phyloP scores from a whole-genome alignment of 2,797 vertebrate species.

The Malacoraja senta region DNA sequence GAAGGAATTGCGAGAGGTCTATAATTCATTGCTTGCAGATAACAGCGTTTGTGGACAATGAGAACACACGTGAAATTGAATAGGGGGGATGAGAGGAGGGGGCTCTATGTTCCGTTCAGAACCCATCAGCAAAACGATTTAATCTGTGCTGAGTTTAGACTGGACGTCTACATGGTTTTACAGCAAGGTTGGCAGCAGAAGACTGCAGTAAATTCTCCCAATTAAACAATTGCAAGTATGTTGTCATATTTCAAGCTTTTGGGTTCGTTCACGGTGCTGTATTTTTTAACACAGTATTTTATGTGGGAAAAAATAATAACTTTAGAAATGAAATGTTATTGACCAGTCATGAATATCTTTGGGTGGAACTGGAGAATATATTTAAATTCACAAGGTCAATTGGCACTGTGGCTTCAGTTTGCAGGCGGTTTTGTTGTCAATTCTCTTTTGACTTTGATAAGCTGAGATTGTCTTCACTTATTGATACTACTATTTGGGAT shows the following conservation, averaged over 20 bases:
- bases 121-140: neutral
- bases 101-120: neutral
- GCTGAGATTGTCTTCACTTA: neutral
- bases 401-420: neutral
- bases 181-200: neutral
- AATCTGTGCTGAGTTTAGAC: neutral
- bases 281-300: neutral
- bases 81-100: neutral
- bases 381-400: neutral
- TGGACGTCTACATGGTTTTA: neutral
- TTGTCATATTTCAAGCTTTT: too few species aligned
- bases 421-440: too few species aligned
- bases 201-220: neutral
- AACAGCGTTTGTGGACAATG: neutral
- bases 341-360: neutral
- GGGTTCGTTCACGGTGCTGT: neutral
- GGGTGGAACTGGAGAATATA: too few species aligned
- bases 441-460: neutral
- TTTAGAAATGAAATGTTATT: neutral
- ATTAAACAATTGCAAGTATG: neutral
- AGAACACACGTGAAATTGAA: neutral
- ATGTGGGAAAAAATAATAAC: too few species aligned
- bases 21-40: neutral
- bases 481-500: neutral
- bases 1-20: neutral